Evolutionary conservation across 2,888 invertebrate species (phyloP).

Genomic region (Cantharis rustica): DNA sequence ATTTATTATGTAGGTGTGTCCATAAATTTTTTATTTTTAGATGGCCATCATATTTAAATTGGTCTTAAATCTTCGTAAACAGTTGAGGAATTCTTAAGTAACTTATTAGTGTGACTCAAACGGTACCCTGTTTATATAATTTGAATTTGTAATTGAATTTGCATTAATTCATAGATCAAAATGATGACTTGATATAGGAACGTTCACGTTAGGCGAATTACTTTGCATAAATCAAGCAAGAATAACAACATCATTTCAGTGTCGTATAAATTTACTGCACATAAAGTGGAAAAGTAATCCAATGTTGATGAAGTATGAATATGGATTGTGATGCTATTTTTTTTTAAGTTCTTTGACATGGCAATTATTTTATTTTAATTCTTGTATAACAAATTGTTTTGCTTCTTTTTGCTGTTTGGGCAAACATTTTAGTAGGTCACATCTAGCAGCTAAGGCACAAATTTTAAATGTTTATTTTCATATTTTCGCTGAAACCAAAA

Average conservation of each 20-base stretch:
- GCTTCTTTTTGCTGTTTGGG: background rate
- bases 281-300: background rate
- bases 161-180: constrained; percentile 1
- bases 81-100: background rate
- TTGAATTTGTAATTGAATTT: constrained; percentile 3
- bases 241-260: background rate
- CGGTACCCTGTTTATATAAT: background rate
- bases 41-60: background rate
- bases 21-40: background rate
- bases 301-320: background rate
- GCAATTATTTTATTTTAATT: background rate
- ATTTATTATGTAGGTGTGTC: background rate
- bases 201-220: background rate
- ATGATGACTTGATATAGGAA: background rate
- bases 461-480: no score
- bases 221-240: background rate
- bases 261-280: background rate
- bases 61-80: background rate
- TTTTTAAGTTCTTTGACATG: background rate
- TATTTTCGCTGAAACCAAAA: no score
- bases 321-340: background rate
- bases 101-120: background rate
- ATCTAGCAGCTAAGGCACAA: background rate
- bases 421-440: background rate
- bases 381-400: background rate